Percentiles rank a stretch among this genome's conserved stretches.
Conservation (phyloP, 1,140 invertebrate species). For the Pachypeltis micranthus region DNA sequence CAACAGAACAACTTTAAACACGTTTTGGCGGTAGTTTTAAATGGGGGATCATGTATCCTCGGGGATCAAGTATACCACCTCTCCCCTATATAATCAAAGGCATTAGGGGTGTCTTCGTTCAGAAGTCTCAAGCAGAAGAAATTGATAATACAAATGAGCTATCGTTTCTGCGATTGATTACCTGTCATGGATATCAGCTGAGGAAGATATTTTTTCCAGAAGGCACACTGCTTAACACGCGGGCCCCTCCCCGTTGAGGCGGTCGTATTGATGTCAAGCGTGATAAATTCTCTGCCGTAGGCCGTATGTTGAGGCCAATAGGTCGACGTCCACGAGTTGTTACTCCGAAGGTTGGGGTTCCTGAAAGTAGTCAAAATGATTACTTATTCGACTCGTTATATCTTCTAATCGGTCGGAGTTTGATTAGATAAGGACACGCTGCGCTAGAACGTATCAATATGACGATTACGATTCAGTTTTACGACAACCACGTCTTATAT, state of each 20-base stretch:
- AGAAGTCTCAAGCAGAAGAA: not conserved
- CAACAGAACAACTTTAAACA: too few species aligned
- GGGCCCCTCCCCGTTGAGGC: constrained; percentile 59
- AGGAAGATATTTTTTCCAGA: constrained; percentile 91
- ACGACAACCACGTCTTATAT: too few species aligned
- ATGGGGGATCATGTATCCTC: not conserved
- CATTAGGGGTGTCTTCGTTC: not conserved
- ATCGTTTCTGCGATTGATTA: constrained; percentile 30
- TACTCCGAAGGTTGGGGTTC: constrained; percentile 51
- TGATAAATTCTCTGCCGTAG: constrained; percentile 70
- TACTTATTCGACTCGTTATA: too few species aligned
- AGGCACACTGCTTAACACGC: constrained; percentile 81
- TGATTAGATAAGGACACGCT: too few species aligned
- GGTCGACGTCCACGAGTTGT: constrained; percentile 44
- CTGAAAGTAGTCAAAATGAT: too few species aligned
- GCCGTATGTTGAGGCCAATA: constrained; percentile 81
- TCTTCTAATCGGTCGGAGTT: too few species aligned
- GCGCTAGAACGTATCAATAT: too few species aligned
- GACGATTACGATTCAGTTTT: too few species aligned
- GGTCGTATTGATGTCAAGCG: constrained; percentile 64
- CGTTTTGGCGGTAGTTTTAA: too few species aligned
- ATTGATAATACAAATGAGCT: not conserved
- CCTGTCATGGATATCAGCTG: constrained; percentile 65
- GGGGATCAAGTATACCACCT: not conserved
- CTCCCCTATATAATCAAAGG: not conserved